A percentile compares a stretch with the other conserved stretches of the same genome.
These are phyloP conservation scores for Synanthedon myopaeformis DNA, from an alignment of 2,888 invertebrate genomes.

Conservation along the genomic window DNA sequence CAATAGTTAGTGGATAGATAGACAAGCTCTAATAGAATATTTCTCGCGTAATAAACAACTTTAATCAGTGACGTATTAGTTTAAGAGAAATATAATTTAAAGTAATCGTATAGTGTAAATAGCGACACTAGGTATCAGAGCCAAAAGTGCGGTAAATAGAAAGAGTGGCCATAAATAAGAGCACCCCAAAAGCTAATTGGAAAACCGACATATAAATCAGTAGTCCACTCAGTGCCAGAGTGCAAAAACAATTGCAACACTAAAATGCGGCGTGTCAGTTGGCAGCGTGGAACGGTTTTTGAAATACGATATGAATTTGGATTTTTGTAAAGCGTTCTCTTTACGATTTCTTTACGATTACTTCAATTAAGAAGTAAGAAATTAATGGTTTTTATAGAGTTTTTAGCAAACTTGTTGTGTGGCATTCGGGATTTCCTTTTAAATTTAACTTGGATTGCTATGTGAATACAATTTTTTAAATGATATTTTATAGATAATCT, in stretches of 20 bases:
- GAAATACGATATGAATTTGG: constrained; percentile 14
- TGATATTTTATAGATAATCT: no score
- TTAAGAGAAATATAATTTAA: no score
- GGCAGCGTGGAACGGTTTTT: constrained; percentile 12
- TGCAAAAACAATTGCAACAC: constrained; percentile 37
- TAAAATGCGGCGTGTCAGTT: constrained; percentile 22
- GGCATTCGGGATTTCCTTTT: no score
- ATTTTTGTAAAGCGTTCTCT: neutral
- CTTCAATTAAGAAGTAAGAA: neutral
- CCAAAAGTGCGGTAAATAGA: constrained; percentile 55
- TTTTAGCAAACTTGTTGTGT: no score
- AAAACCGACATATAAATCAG: constrained; percentile 61
- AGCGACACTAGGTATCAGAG: constrained; percentile 6
- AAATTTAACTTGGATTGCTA: no score
- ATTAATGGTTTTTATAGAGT: neutral
- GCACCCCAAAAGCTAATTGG: constrained; percentile 55
- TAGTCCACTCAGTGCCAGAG: constrained; percentile 30
- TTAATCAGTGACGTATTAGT: no score
- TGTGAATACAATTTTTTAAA: no score
- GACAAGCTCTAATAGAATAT: no score
- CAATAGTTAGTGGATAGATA: no score
- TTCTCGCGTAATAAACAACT: no score
- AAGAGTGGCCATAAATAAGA: constrained; percentile 59
- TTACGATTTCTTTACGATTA: neutral
- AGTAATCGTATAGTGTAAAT: no score